A percentile compares a stretch with the other conserved stretches of the same genome.
Evolutionary conservation across 2,113 vertebrate genomes (phyloP).

Genomic region (Prunella himalayana): DNA sequence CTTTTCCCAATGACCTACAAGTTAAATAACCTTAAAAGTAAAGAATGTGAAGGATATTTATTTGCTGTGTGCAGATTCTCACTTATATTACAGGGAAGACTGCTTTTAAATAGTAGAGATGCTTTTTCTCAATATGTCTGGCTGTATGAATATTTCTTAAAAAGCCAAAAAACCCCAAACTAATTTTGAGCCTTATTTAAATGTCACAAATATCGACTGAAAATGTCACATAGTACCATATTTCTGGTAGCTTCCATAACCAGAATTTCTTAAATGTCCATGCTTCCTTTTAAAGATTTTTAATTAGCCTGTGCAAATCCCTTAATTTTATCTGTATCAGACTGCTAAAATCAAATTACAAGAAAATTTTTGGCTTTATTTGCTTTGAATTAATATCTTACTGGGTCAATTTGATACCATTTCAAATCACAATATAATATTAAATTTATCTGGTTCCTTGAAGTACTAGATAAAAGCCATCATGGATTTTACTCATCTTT

Average conservation of each 20-base stretch:
- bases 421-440: background rate
- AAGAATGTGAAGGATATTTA: background rate
- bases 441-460: background rate
- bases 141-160: constrained; percentile 2
- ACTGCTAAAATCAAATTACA: background rate
- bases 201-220: constrained; percentile 1
- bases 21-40: background rate
- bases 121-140: background rate
- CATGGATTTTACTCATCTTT: background rate
- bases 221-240: background rate
- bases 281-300: background rate
- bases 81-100: background rate
- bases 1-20: background rate
- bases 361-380: background rate
- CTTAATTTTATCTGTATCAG: background rate
- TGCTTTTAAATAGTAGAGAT: background rate
- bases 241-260: background rate
- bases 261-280: background rate
- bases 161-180: background rate
- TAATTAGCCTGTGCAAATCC: background rate
- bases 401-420: background rate
- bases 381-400: background rate
- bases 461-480: background rate
- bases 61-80: background rate
- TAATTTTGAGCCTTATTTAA: background rate